Conservation (phyloP, 2,888 invertebrate species). For the Cacoxenus indagator region DNA sequence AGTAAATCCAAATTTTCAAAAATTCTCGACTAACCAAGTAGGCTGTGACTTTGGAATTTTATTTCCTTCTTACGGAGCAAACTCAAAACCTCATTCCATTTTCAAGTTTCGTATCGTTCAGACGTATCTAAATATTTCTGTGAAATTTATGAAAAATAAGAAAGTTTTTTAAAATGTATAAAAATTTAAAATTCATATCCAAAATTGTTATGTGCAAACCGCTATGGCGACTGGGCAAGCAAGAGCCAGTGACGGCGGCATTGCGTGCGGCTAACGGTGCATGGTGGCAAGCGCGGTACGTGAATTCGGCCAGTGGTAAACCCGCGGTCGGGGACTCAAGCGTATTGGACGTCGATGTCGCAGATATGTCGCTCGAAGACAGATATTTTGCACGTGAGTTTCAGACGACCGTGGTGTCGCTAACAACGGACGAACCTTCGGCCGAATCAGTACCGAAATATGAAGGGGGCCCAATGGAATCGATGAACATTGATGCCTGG, state of each 20-base stretch:
- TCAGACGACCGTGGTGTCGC: not conserved
- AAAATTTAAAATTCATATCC: not conserved
- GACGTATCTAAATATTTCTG: not conserved
- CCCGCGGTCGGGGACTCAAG: not conserved
- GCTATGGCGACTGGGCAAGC: not conserved
- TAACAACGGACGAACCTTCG: not conserved
- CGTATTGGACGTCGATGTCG: conserved; percentile 2
- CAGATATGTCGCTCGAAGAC: not conserved
- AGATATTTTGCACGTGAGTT: not conserved
- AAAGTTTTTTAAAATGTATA: not conserved
- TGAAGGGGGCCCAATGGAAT: not conserved
- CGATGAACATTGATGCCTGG: conserved; percentile 10
- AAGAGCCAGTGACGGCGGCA: not conserved
- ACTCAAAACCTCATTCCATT: not conserved
- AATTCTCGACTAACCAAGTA: not conserved
- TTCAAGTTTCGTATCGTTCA: not conserved
- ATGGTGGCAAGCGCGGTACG: not conserved
- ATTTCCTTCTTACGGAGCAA: too few species aligned
- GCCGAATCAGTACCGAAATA: not conserved
- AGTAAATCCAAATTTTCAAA: too few species aligned
- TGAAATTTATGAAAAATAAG: not conserved
- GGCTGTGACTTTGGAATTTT: not conserved
- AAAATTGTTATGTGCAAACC: not conserved
- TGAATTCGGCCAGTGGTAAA: not conserved
- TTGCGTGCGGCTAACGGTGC: not conserved